Conservation (phyloP, 2,888 invertebrate species). For the Sphaerophoria taeniata region DNA sequence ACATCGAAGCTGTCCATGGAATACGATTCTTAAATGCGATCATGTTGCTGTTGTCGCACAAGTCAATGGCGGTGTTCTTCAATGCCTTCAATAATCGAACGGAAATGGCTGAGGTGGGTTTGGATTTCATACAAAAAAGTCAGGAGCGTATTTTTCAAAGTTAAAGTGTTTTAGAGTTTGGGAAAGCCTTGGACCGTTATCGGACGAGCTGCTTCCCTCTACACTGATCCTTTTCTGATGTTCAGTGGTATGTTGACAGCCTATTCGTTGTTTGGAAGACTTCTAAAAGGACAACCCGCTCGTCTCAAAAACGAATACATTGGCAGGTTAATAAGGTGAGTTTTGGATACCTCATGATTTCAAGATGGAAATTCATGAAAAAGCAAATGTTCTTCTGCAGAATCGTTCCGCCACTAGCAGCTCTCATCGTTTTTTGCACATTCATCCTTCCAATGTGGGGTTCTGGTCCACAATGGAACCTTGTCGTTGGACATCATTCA, state of each 20-base stretch:
- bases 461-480: conserved; percentile 88
- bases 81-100: conserved; percentile 87
- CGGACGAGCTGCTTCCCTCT: conserved; percentile 87
- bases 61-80: conserved; percentile 89
- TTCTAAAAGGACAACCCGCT: conserved; percentile 84
- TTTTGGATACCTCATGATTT: conserved; percentile 5
- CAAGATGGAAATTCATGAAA: neutral
- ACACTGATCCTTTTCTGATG: conserved; percentile 89
- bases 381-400: conserved; percentile 78
- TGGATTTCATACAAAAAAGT: neutral
- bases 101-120: conserved; percentile 86
- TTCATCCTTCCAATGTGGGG: conserved; percentile 86
- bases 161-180: conserved; percentile 82
- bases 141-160: neutral
- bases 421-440: conserved; percentile 87
- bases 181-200: conserved; percentile 87
- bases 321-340: conserved; percentile 85
- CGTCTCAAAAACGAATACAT: conserved; percentile 86
- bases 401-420: conserved; percentile 86
- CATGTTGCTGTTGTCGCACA: conserved; percentile 87
- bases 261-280: conserved; percentile 85
- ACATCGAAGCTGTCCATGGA: conserved; percentile 87
- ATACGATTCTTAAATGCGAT: conserved; percentile 87
- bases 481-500: conserved; percentile 87
- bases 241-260: conserved; percentile 87